These are phyloP conservation scores for Esox lucius DNA, from an alignment of 2,797 vertebrate genomes.

Conservation along the genomic window DNA sequence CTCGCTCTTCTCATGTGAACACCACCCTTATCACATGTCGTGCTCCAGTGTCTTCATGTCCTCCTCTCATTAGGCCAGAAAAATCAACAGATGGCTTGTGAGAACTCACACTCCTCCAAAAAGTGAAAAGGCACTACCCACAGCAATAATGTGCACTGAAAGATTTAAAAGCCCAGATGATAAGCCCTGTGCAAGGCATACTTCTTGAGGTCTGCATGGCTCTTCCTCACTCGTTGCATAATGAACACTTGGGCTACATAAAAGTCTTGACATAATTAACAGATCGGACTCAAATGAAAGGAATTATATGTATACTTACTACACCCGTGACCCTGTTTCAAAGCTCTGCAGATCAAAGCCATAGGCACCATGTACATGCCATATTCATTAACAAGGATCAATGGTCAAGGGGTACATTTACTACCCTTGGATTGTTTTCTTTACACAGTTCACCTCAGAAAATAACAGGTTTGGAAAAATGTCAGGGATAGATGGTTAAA, in stretches of 20 bases:
- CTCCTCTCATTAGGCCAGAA: conserved; percentile 58
- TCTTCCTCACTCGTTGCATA: conserved; percentile 2
- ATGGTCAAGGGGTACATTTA: no score
- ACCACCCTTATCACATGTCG: not conserved
- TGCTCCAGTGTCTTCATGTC: conserved; percentile 39
- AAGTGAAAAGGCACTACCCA: conserved; percentile 40
- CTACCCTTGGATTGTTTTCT: no score
- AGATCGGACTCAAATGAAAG: conserved; percentile 13
- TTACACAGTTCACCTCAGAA: no score
- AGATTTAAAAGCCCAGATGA: conserved; percentile 41
- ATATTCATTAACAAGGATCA: no score
- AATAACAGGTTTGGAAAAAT: no score
- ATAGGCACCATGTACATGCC: no score
- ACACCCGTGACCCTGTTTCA: no score
- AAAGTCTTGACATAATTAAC: conserved; percentile 42
- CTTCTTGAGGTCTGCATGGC: not conserved
- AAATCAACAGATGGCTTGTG: conserved; percentile 65
- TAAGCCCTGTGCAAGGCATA: conserved; percentile 6
- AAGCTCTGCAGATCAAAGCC: no score
- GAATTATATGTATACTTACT: no score
- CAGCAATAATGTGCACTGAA: conserved; percentile 46
- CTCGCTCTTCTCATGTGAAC: conserved; percentile 23
- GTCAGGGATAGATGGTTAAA: no score
- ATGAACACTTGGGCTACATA: conserved; percentile 24
- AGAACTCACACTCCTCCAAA: conserved; percentile 49